Evolutionary conservation across 2,888 invertebrate species (phyloP).

Genomic region (Zhuqinia jingwanae): DNA sequence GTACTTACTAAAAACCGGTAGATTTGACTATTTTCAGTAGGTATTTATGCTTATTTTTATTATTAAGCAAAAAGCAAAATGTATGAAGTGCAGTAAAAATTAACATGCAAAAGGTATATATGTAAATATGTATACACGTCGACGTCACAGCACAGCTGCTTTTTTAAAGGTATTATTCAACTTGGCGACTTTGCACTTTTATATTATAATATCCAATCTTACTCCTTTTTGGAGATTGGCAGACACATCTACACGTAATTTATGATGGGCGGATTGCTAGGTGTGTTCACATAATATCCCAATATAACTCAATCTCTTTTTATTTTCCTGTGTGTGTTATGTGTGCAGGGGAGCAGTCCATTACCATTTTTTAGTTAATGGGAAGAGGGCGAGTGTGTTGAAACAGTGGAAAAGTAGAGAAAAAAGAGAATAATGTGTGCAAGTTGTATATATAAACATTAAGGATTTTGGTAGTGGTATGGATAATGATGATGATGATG

Average conservation of each 20-base stretch:
- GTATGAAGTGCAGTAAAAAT: constrained; percentile 43
- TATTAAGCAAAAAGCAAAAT: too few relatives aligned
- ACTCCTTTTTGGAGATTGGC: constrained; percentile 21
- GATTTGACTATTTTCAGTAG: not conserved
- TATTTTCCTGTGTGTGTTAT: constrained; percentile 30
- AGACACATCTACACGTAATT: constrained; percentile 23
- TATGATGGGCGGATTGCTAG: constrained; percentile 55
- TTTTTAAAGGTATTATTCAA: not conserved
- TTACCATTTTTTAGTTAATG: constrained; percentile 29
- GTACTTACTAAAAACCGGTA: not conserved
- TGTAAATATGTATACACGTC: too few relatives aligned
- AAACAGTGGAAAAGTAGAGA: constrained; percentile 33
- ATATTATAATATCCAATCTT: too few relatives aligned
- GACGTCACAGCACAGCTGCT: not conserved
- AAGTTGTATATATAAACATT: constrained; percentile 44
- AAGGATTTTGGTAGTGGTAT: too few relatives aligned
- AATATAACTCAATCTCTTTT: constrained; percentile 35
- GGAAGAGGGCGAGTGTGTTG: not conserved
- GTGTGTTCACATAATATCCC: constrained; percentile 22
- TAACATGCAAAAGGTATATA: constrained; percentile 35
- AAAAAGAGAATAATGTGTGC: constrained; percentile 54
- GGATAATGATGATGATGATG: constrained; percentile 33
- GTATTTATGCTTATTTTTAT: constrained; percentile 32
- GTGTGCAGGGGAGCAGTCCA: too few relatives aligned
- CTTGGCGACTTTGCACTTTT: constrained; percentile 27